A percentile compares a stretch with the other conserved stretches of the same genome.
Conservation (phyloP, 1,140 invertebrate species). For the Drosophila parabipectinata region DNA sequence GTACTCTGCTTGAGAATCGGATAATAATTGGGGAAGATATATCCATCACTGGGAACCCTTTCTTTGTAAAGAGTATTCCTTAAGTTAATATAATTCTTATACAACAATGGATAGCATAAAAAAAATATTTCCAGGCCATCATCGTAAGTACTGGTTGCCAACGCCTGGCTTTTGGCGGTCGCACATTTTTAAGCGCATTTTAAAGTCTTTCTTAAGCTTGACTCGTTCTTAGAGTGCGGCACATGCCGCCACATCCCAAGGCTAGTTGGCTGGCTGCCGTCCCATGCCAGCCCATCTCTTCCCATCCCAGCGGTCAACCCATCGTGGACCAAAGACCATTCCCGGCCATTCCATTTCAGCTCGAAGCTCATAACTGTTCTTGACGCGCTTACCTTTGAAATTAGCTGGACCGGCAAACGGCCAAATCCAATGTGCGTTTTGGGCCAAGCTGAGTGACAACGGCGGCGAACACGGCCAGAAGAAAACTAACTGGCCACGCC, state of each 20-base stretch:
- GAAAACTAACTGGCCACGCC: constrained; percentile 45
- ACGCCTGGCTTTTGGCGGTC: constrained; percentile 42
- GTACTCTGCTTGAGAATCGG: too few relatives aligned
- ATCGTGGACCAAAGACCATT: constrained; percentile 28
- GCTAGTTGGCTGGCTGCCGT: background rate
- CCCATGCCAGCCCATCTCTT: constrained; percentile 2
- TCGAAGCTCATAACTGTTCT: constrained; percentile 80
- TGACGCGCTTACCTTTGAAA: constrained; percentile 78
- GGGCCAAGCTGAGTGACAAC: constrained; percentile 68
- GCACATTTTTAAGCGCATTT: constrained; percentile 72
- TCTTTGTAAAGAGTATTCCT: too few relatives aligned
- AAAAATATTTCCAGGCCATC: constrained; percentile 6
- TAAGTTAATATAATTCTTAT: too few relatives aligned
- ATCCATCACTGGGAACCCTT: too few relatives aligned
- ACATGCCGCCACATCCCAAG: constrained; percentile 54
- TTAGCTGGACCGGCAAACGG: constrained; percentile 49
- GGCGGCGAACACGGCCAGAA: constrained; percentile 22
- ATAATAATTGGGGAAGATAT: too few relatives aligned
- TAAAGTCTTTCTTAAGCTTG: constrained; percentile 32
- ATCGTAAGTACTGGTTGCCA: constrained; percentile 13
- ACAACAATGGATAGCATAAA: constrained; percentile 5
- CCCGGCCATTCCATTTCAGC: constrained; percentile 32
- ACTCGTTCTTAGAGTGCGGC: constrained; percentile 47
- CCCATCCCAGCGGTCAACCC: constrained; percentile 31
- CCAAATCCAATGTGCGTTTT: constrained; percentile 67